Evolutionary conservation across 2,113 vertebrate genomes (phyloP).

Genomic region (Grammomys surdaster): DNA sequence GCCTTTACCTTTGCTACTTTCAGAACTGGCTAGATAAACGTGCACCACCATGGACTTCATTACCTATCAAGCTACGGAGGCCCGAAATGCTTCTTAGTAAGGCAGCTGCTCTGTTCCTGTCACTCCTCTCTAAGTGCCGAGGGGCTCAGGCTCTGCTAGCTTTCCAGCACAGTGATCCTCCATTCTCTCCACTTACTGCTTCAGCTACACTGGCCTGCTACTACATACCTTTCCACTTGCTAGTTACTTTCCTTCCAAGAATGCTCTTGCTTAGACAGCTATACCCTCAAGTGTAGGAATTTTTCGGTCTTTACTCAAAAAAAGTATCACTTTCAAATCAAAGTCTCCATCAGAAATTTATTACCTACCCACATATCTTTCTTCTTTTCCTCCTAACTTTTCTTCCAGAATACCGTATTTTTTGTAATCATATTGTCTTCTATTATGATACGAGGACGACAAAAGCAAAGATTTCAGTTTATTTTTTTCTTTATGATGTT

Average conservation of each 20-base stretch:
- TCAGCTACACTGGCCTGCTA: not conserved
- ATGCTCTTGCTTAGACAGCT: not conserved
- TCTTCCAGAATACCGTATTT: conserved; percentile 1
- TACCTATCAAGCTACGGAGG: not conserved
- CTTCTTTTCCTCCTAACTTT: not conserved
- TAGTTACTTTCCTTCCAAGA: conserved; percentile 18
- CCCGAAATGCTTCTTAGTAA: not conserved
- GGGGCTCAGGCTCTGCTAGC: not conserved
- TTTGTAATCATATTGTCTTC: conserved; percentile 2
- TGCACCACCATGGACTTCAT: not conserved
- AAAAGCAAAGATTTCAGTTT: conserved; percentile 42
- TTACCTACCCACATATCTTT: not conserved
- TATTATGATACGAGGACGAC: not conserved
- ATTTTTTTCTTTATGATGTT: not conserved
- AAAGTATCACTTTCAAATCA: not conserved
- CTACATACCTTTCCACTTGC: not conserved
- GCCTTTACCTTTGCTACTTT: conserved; percentile 27
- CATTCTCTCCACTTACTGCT: not conserved
- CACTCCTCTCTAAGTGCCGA: not conserved
- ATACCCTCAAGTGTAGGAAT: not conserved
- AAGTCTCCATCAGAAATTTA: not conserved
- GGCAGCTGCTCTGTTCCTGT: not conserved
- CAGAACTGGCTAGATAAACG: conserved; percentile 21
- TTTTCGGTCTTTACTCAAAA: conserved; percentile 12
- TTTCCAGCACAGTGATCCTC: not conserved